phyloP scores from a whole-genome alignment of 2,888 invertebrate genomes.

The Polydrusus pterygomalis region DNA sequence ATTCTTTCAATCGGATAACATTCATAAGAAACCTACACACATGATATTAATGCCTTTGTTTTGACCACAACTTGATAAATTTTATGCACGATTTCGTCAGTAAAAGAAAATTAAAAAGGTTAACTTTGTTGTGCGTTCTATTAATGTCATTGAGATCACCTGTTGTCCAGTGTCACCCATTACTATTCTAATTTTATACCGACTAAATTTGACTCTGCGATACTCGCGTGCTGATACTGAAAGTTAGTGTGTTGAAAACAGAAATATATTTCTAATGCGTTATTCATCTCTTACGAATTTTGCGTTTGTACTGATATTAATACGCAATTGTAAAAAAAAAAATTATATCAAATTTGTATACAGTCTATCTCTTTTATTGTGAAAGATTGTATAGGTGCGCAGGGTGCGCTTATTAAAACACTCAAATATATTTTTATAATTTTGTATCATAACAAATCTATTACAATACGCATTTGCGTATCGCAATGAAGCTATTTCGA shows the following conservation, averaged over 20 bases:
- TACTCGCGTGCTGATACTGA: conserved; percentile 32
- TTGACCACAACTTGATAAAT: conserved; percentile 5
- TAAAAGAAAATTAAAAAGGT: conserved; percentile 34
- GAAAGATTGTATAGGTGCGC: too few species aligned
- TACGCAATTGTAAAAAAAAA: too few species aligned
- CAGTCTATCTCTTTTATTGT: too few species aligned
- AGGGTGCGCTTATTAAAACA: too few species aligned
- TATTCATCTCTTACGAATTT: neutral
- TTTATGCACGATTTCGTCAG: conserved; percentile 19
- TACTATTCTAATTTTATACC: conserved; percentile 33
- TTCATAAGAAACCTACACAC: neutral
- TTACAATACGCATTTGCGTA: too few species aligned
- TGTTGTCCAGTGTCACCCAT: conserved; percentile 52
- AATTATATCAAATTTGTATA: too few species aligned
- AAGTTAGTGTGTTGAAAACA: conserved; percentile 1
- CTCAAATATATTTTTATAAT: too few species aligned
- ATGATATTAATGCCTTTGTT: conserved; percentile 22
- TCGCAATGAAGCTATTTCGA: too few species aligned
- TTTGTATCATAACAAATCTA: too few species aligned
- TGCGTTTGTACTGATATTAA: too few species aligned
- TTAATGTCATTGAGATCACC: conserved; percentile 53
- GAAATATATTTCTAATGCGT: conserved; percentile 10
- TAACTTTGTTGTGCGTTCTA: conserved; percentile 40
- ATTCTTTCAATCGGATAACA: neutral
- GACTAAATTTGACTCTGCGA: conserved; percentile 34